These are phyloP conservation scores for Agrenia bidenticulata DNA, from an alignment of 2,888 invertebrate species.

Conservation along the genomic window DNA sequence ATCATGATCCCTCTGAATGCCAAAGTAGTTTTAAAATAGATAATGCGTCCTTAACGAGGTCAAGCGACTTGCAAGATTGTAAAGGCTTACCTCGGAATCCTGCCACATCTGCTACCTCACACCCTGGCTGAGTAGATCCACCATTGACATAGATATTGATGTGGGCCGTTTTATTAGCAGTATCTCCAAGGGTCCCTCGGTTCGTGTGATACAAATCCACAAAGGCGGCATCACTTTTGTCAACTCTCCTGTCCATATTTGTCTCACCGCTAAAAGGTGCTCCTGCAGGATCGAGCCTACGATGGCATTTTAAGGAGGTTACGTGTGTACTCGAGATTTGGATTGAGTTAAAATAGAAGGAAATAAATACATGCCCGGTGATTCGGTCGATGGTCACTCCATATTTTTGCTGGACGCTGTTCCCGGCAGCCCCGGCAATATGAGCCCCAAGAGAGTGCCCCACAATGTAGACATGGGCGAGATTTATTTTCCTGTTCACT, in stretches of 20 bases:
- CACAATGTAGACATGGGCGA: conserved; percentile 32
- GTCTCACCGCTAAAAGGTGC: conserved; percentile 28
- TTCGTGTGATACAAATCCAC: conserved; percentile 45
- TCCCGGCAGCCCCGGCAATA: conserved; percentile 30
- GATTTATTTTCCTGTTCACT: conserved; percentile 20
- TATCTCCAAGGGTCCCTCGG: conserved; percentile 36
- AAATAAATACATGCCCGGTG: too few species aligned
- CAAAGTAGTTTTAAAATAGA: too few species aligned
- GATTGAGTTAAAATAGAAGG: background rate
- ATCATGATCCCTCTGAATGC: too few species aligned
- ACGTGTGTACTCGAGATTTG: conserved; percentile 33
- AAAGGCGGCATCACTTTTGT: conserved; percentile 32
- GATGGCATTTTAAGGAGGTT: too few species aligned
- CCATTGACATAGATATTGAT: conserved; percentile 42
- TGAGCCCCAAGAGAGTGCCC: conserved; percentile 43
- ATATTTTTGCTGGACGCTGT: background rate
- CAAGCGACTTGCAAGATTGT: too few species aligned
- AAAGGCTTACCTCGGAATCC: background rate
- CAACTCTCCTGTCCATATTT: conserved; percentile 26
- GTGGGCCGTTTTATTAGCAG: conserved; percentile 32
- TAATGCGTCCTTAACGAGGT: too few species aligned
- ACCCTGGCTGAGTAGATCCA: conserved; percentile 38
- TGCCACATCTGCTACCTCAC: background rate
- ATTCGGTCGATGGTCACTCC: background rate
- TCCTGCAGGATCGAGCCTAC: conserved; percentile 43